Evolutionary conservation across 1,140 invertebrate species (phyloP).

Genomic region (Pemphigus obesinymphae): DNA sequence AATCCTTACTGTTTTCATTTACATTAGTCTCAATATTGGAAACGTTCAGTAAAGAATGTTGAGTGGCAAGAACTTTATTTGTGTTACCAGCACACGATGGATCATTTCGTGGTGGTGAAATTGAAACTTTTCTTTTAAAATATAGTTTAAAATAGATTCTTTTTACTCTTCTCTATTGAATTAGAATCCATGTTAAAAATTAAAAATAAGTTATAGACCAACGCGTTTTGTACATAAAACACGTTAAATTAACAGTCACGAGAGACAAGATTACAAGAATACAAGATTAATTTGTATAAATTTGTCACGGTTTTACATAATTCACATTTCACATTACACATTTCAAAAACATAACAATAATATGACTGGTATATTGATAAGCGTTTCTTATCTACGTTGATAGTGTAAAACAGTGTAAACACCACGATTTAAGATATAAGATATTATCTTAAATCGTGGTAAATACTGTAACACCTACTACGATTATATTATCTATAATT

Average conservation of each 20-base stretch:
- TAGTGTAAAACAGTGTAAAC: too few species aligned
- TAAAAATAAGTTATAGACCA: neutral
- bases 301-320: too few species aligned
- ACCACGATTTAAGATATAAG: too few species aligned
- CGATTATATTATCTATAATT: too few species aligned
- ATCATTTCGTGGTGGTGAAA: neutral
- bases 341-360: too few species aligned
- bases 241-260: too few species aligned
- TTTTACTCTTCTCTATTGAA: neutral
- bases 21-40: neutral
- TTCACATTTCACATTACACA: too few species aligned
- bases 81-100: neutral
- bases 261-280: too few species aligned
- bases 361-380: too few species aligned
- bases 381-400: too few species aligned
- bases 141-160: neutral
- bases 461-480: neutral
- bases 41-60: neutral
- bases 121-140: neutral
- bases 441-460: neutral
- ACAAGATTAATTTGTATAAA: too few species aligned
- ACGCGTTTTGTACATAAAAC: neutral
- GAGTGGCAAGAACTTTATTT: conserved; percentile 3
- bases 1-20: neutral
- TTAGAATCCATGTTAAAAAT: neutral